Conservation (phyloP, 2,113 vertebrate genomes). For the Pluvianellus socialis region DNA sequence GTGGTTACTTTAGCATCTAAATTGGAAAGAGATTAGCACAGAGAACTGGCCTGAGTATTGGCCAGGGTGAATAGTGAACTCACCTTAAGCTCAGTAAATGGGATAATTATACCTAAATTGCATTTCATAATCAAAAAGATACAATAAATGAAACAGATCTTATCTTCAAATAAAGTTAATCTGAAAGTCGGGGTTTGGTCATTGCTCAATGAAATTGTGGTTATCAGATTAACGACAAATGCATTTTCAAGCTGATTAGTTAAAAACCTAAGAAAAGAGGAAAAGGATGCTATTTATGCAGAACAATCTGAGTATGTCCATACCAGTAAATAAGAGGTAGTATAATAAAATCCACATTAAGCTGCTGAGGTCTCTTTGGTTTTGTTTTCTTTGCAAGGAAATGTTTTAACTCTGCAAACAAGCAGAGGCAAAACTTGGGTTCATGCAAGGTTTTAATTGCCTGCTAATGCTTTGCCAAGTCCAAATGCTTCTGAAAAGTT, state of each 20-base stretch:
- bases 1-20: background rate
- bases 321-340: constrained; percentile 47
- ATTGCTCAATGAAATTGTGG: constrained; percentile 18
- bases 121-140: constrained; percentile 58
- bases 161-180: constrained; percentile 27
- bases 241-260: constrained; percentile 20
- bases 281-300: background rate
- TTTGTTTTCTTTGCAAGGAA: background rate
- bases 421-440: background rate
- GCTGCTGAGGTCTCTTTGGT: constrained; percentile 28
- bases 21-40: background rate
- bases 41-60: background rate
- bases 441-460: background rate
- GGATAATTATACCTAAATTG: constrained; percentile 12
- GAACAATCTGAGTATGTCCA: constrained; percentile 20
- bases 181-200: background rate
- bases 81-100: constrained; percentile 11
- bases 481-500: background rate
- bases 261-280: constrained; percentile 5
- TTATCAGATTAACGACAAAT: constrained; percentile 52
- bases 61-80: background rate
- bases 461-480: background rate
- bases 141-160: constrained; percentile 31
- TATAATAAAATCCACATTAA: constrained; percentile 42
- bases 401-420: constrained; percentile 3